Evolutionary conservation across 1,140 invertebrate genomes (phyloP).

Genomic region (Mya arenaria): DNA sequence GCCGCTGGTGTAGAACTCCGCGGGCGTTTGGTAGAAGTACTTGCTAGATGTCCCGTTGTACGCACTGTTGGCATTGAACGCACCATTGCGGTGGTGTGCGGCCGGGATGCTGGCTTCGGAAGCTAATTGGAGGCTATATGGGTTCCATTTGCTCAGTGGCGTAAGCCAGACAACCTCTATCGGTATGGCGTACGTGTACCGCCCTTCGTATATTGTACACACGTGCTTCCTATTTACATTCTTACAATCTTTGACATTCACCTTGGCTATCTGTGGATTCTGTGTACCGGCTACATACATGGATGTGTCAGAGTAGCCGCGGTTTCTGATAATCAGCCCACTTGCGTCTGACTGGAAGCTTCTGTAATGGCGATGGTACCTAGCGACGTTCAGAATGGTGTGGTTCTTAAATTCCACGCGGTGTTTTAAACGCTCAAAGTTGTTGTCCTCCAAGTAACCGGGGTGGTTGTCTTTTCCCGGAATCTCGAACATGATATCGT

Average conservation of each 20-base stretch:
- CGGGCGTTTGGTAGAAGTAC: slow-evolving; percentile 63
- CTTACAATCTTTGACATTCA: slow-evolving; percentile 40
- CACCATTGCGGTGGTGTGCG: slow-evolving; percentile 51
- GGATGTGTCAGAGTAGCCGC: slow-evolving; percentile 69
- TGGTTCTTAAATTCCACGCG: slow-evolving; percentile 24
- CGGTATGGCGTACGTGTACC: slow-evolving; percentile 70
- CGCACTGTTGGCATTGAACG: slow-evolving; percentile 55
- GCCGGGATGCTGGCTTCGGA: slow-evolving; percentile 8
- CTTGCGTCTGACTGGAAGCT: slow-evolving; percentile 57
- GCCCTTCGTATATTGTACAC: slow-evolving; percentile 31
- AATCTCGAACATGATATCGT: slow-evolving; percentile 71
- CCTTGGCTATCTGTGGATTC: slow-evolving; percentile 56
- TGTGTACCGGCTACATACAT: slow-evolving; percentile 70
- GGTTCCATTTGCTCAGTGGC: slow-evolving; percentile 73
- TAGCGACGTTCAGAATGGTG: slow-evolving; percentile 64
- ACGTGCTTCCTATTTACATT: slow-evolving; percentile 13
- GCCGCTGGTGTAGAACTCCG: slow-evolving; percentile 62
- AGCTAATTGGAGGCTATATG: slow-evolving; percentile 63
- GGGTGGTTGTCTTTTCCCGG: slow-evolving; percentile 75
- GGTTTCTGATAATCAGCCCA: slow-evolving; percentile 36
- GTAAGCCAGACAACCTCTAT: slow-evolving; percentile 75
- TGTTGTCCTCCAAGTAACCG: slow-evolving; percentile 61
- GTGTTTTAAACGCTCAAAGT: slow-evolving; percentile 55
- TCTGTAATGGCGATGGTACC: slow-evolving; percentile 69
- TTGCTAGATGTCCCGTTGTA: slow-evolving; percentile 64